Percentiles rank a stretch among this genome's conserved stretches.
These are phyloP conservation scores for Colossoma macropomum DNA, from an alignment of 2,113 vertebrate genomes.

Conservation along the genomic window DNA sequence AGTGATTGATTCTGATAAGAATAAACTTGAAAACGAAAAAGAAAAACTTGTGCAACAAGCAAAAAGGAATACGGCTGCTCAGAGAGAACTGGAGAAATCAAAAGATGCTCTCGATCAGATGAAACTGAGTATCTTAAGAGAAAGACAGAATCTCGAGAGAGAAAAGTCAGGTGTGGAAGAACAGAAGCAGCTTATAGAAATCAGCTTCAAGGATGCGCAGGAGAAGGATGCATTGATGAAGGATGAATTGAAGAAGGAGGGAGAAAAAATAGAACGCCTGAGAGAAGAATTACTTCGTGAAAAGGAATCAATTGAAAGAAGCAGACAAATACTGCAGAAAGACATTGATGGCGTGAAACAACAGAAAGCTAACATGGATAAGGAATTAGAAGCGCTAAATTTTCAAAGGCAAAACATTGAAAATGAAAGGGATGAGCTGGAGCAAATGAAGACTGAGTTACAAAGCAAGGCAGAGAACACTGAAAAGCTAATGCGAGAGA, in stretches of 20 bases:
- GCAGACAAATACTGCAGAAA: not conserved
- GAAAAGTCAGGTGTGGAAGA: not conserved
- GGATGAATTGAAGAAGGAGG: not conserved
- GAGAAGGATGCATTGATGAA: not conserved
- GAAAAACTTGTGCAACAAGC: not conserved
- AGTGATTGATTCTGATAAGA: too few species aligned
- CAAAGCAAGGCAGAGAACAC: too few species aligned
- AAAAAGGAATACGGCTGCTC: too few species aligned
- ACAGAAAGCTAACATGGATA: not conserved
- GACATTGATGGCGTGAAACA: not conserved
- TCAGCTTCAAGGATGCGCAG: not conserved
- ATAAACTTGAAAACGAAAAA: too few species aligned
- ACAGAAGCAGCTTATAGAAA: too few species aligned
- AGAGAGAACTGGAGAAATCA: not conserved
- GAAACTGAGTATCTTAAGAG: constrained; percentile 29
- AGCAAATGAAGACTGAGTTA: too few species aligned
- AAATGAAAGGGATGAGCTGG: too few species aligned
- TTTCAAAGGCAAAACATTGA: too few species aligned
- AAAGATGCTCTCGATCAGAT: constrained; percentile 16
- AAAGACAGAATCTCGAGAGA: not conserved
- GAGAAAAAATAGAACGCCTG: not conserved
- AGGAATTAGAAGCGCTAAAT: too few species aligned
- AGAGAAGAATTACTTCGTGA: not conserved
- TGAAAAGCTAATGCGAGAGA: too few species aligned
- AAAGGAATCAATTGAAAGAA: not conserved